Evolutionary conservation across 2,797 vertebrate species (phyloP).

Genomic region (Falco rusticolus): DNA sequence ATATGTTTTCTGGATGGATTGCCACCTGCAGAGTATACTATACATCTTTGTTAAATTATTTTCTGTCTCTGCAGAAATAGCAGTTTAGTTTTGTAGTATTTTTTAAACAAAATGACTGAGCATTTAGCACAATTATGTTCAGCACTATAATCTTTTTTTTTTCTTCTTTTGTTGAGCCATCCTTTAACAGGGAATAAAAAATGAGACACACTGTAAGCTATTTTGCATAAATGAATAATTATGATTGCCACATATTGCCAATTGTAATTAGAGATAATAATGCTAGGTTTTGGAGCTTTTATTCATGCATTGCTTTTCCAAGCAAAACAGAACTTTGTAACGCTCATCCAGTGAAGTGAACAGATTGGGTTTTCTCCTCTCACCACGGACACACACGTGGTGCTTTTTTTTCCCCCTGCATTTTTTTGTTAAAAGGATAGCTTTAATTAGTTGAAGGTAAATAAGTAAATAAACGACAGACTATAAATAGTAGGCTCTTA

Average conservation of each 20-base stretch:
- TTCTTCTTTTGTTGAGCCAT: slow-evolving; percentile 44
- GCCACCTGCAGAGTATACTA: slow-evolving; percentile 34
- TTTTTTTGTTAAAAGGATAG: neutral
- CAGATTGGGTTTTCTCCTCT: neutral
- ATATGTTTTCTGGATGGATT: slow-evolving; percentile 60
- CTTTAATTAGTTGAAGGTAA: slow-evolving; percentile 69
- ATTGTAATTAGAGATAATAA: slow-evolving; percentile 76
- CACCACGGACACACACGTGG: neutral
- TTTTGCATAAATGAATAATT: slow-evolving; percentile 76
- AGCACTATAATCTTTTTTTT: slow-evolving; percentile 40
- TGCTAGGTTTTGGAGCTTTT: slow-evolving; percentile 53
- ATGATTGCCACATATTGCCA: slow-evolving; percentile 71
- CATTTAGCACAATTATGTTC: slow-evolving; percentile 60
- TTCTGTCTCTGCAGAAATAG: slow-evolving; percentile 54
- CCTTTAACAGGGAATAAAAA: slow-evolving; percentile 72
- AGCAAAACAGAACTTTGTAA: slow-evolving; percentile 56
- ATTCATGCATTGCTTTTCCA: slow-evolving; percentile 40
- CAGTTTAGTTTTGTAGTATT: slow-evolving; percentile 53
- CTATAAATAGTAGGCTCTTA: slow-evolving; percentile 71
- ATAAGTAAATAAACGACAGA: slow-evolving; percentile 56
- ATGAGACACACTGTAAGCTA: slow-evolving; percentile 70
- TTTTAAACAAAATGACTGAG: slow-evolving; percentile 60
- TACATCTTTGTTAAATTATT: slow-evolving; percentile 62
- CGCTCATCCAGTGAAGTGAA: neutral
- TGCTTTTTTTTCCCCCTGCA: neutral